phyloP scores from a whole-genome alignment of 2,888 invertebrate genomes.

The Andrena chrysosceles region DNA sequence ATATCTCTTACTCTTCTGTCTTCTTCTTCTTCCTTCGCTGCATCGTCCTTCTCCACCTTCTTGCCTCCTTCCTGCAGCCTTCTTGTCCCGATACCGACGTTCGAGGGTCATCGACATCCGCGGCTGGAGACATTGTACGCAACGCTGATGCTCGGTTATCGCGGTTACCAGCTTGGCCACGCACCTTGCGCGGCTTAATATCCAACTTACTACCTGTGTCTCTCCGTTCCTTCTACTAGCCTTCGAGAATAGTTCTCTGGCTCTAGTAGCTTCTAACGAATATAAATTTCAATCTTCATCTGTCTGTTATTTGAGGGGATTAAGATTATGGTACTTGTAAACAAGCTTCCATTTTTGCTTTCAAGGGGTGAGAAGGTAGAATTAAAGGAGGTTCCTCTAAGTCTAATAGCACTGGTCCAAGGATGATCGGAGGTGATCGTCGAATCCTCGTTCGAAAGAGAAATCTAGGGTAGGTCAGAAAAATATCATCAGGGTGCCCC shows the following conservation, averaged over 20 bases:
- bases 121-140: constrained; percentile 62
- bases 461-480: constrained; percentile 20
- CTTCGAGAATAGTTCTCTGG: no score
- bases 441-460: not conserved
- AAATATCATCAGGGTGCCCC: constrained; percentile 8
- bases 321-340: no score
- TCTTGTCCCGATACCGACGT: constrained; percentile 54
- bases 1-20: constrained; percentile 32
- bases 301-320: no score
- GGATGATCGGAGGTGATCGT: not conserved
- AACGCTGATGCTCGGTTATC: constrained; percentile 52
- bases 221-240: not conserved
- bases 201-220: not conserved
- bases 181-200: constrained; percentile 76
- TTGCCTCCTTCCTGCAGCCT: constrained; percentile 21
- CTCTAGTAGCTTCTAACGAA: not conserved
- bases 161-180: constrained; percentile 62
- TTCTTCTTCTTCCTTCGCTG: constrained; percentile 11
- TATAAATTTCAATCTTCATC: not conserved
- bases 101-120: constrained; percentile 77
- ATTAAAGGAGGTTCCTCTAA: no score
- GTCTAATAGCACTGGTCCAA: not conserved
- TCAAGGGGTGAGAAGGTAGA: no score
- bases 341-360: no score
- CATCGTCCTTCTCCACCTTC: not conserved